These are phyloP conservation scores for Perithous albicinctus DNA, from an alignment of 2,888 invertebrate genomes.

Conservation along the genomic window DNA sequence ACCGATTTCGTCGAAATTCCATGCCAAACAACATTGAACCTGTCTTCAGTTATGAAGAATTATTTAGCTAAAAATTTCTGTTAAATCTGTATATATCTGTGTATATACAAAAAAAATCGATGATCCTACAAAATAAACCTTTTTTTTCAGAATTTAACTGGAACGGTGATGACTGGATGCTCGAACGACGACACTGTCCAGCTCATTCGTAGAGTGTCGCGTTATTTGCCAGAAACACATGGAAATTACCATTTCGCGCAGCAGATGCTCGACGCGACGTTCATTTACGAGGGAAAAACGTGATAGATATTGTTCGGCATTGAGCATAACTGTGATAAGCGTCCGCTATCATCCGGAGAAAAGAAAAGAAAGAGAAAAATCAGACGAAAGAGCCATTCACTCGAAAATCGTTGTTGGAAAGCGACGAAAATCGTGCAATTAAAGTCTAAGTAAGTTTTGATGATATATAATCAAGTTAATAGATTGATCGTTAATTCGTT, in stretches of 20 bases:
- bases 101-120: background rate
- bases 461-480: slow-evolving; percentile 20
- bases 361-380: too few relatives aligned
- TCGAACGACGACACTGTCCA: slow-evolving; percentile 80
- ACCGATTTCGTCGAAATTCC: too few relatives aligned
- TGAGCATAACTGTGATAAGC: slow-evolving; percentile 51
- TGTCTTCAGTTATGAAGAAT: background rate
- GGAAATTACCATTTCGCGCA: slow-evolving; percentile 80
- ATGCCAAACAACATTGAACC: too few relatives aligned
- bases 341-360: slow-evolving; percentile 21
- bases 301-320: slow-evolving; percentile 60
- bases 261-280: slow-evolving; percentile 81
- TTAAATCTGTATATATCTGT: too few relatives aligned
- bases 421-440: slow-evolving; percentile 33
- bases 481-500: slow-evolving; percentile 49
- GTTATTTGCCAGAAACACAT: slow-evolving; percentile 78
- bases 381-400: slow-evolving; percentile 10
- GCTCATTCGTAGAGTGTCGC: slow-evolving; percentile 77
- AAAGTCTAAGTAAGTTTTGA: slow-evolving; percentile 14
- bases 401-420: slow-evolving; percentile 4
- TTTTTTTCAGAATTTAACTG: slow-evolving; percentile 73
- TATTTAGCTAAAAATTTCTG: background rate
- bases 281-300: slow-evolving; percentile 77
- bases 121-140: background rate
- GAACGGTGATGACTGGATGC: slow-evolving; percentile 78